These are phyloP conservation scores for Gallinago paraguaiae DNA, from an alignment of 2,113 vertebrate genomes.

Conservation along the genomic window DNA sequence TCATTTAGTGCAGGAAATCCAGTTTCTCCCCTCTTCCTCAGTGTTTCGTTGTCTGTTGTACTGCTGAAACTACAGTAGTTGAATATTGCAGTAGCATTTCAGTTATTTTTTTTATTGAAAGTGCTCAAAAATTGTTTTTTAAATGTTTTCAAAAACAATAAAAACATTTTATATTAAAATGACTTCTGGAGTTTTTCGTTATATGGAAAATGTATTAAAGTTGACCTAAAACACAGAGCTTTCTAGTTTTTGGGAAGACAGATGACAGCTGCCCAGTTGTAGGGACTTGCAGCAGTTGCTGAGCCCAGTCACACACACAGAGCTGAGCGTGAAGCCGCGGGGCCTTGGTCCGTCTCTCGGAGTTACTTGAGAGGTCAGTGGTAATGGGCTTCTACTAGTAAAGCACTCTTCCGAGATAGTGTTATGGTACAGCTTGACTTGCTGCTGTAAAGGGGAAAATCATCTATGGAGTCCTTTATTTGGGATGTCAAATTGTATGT, in stretches of 20 bases:
- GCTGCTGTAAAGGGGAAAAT: neutral
- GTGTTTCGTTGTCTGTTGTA: slow-evolving; percentile 90
- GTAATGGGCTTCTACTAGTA: neutral
- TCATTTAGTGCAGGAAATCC: slow-evolving; percentile 86
- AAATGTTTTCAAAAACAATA: slow-evolving; percentile 98
- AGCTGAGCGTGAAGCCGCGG: neutral
- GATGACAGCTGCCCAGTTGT: neutral
- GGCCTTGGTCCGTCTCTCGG: neutral
- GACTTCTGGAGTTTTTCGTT: neutral
- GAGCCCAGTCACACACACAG: neutral
- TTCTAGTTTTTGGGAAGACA: fast-evolving
- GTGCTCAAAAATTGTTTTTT: slow-evolving; percentile 93
- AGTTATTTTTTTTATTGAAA: slow-evolving; percentile 92
- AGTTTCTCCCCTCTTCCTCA: slow-evolving; percentile 69
- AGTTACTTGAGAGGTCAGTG: neutral
- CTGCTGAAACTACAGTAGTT: slow-evolving; percentile 96
- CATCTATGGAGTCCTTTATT: neutral
- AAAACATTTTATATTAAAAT: slow-evolving; percentile 93
- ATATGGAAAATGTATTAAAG: neutral
- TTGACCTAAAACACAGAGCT: neutral
- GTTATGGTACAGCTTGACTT: neutral
- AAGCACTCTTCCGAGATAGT: neutral
- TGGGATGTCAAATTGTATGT: neutral
- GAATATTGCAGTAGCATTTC: slow-evolving; percentile 94
- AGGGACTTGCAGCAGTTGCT: neutral